Conservation (phyloP, 1,140 invertebrate species). For the Drosophila pectinifera region DNA sequence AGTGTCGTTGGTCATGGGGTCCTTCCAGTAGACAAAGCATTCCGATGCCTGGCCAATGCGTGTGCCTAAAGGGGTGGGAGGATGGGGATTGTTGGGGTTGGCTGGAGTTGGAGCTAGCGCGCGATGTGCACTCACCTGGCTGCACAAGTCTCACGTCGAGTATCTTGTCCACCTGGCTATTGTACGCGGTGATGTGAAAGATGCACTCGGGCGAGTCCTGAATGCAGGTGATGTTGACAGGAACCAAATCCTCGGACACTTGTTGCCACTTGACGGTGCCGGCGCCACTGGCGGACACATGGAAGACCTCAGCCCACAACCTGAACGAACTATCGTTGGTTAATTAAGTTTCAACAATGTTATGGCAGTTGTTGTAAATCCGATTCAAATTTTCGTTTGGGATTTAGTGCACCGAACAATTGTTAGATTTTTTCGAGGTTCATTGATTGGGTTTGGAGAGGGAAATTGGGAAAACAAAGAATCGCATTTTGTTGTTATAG, state of each 20-base stretch:
- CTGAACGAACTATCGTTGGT: constrained; percentile 87
- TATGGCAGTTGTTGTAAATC: constrained; percentile 32
- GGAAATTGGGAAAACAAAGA: constrained; percentile 62
- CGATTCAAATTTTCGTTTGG: constrained; percentile 23
- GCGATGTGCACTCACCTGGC: constrained; percentile 90
- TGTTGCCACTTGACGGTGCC: constrained; percentile 98
- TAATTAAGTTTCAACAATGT: constrained; percentile 66
- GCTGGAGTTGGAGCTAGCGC: background rate
- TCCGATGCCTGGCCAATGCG: constrained; percentile 98
- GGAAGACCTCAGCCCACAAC: constrained; percentile 98
- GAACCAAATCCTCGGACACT: constrained; percentile 98
- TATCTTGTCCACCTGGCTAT: constrained; percentile 99
- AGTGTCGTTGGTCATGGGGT: constrained; percentile 98
- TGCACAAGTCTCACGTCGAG: constrained; percentile 98
- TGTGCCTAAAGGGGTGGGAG: constrained; percentile 89
- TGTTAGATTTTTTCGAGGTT: constrained; percentile 23
- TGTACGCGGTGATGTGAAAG: constrained; percentile 99
- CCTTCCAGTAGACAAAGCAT: constrained; percentile 99
- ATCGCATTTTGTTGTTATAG: constrained; percentile 60
- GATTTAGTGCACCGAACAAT: constrained; percentile 49
- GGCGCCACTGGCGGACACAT: constrained; percentile 94
- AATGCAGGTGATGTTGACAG: constrained; percentile 98
- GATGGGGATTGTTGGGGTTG: background rate
- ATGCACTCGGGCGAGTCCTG: constrained; percentile 98
- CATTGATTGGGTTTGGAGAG: constrained; percentile 44